Base-by-base conservation (phyloP, 1,140 invertebrate genomes). In the Drosophila punjabiensis region DNA sequence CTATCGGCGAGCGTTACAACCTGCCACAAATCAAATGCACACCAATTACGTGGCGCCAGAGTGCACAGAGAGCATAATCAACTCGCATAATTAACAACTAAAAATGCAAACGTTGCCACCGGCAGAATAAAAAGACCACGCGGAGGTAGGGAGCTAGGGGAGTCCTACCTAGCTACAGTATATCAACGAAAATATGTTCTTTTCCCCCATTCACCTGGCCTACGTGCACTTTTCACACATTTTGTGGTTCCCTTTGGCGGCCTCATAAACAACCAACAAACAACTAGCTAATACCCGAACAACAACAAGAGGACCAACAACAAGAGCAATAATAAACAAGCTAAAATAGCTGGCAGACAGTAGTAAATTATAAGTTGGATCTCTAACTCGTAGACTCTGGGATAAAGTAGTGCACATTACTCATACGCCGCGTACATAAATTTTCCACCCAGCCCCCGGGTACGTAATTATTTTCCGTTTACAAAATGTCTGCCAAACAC, bases 31-130 rank as follows among this genome's bases (percentile, higher is more conserved):
- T 89, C 85, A 89, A 89, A 90, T 89, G 81, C 86, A 89, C 86
- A 89, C 85, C 85, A 89, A 89, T 89, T 90, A 89, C 85, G 78
- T 89, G 85, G 85, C 85, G 85, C 85, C 85, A 90, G 63, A 83
- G 74, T 77, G 86, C 86, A 67, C 78, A 90, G 59, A 89, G 77
- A 89, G 86, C 85, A 89, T 89, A 89, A 89, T 89, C 85, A 89
- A 89, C 86, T 82, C 68, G 86, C 85, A 89, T 89, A 89, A 89
- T 89, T 89, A 89, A 90, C 85, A 89, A 85, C 85, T 89, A 89
- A 89, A 89, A 89, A 89, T 85, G 86, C 81, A 79, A 83, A 67
- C 67, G 52, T 55, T 66, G 53, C 74, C 70, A 74, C 61, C 11
- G 20, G 55, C 62, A 33, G 75, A 48, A 73, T 61, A 73, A 73